Evolutionary conservation across 92 coral and sea anemone species (phyloP).

Genomic region (Desmophyllum pertusum): DNA sequence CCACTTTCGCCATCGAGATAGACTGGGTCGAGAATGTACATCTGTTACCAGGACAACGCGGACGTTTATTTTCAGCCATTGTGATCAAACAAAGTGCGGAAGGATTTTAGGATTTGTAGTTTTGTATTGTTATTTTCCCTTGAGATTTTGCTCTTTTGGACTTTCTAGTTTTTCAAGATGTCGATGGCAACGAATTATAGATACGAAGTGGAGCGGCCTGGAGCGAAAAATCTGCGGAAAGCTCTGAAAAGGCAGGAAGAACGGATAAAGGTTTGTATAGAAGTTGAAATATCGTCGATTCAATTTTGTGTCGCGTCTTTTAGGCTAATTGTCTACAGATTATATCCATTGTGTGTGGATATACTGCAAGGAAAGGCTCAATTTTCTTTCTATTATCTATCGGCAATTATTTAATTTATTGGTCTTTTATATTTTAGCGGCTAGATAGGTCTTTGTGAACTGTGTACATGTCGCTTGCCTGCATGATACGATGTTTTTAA

Average conservation of each 20-base stretch:
- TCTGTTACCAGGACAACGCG: slow-evolving; percentile 27
- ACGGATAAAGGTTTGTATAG: slow-evolving; percentile 80
- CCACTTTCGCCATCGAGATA: background rate
- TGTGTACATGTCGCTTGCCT: no score
- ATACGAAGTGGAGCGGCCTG: slow-evolving; percentile 93
- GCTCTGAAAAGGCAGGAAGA: slow-evolving; percentile 90
- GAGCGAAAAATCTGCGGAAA: slow-evolving; percentile 83
- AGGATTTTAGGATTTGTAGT: slow-evolving; percentile 17
- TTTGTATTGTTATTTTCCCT: slow-evolving; percentile 13
- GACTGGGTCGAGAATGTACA: slow-evolving; percentile 5
- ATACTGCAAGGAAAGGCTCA: background rate
- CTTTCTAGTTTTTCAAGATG: slow-evolving; percentile 55
- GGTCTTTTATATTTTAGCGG: no score
- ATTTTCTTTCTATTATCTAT: background rate
- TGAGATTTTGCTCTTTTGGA: slow-evolving; percentile 18
- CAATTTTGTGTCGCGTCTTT: background rate
- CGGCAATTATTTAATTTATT: background rate
- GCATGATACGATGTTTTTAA: no score
- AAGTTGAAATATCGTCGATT: background rate
- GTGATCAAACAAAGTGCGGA: slow-evolving; percentile 16
- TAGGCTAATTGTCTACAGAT: background rate
- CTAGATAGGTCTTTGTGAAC: no score
- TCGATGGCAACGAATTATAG: slow-evolving; percentile 95
- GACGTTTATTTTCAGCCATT: slow-evolving; percentile 21
- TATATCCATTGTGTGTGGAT: background rate